Base-by-base conservation (phyloP, 2,888 invertebrate species). In the Pachliopta kotzebuea region DNA sequence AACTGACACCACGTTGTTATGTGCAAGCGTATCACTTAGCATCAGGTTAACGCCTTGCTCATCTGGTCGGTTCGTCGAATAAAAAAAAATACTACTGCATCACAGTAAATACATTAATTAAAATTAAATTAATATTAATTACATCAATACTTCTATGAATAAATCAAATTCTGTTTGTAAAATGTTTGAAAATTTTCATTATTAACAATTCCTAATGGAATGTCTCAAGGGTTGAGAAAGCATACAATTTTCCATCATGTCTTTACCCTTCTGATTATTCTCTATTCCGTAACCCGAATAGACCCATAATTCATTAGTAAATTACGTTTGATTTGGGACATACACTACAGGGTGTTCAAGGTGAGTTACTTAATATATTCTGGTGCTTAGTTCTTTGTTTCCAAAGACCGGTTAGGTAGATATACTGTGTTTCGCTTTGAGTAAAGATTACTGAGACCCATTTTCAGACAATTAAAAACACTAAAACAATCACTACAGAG, bases 161-260 rank as follows among this genome's bases (percentile, higher is more conserved):
- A 49, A 8, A 0, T n/a, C 21, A 54, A 8, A 21, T 42, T 4
- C 14, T 45, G 21, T 60, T 79, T 31, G 18, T 2, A 11, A 56
- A 31, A n/a, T 37, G 4, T 56, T 37, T 14, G 18, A n/a, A 18
- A n/a, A 4, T n/a, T 21, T 52, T 21, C 23, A n/a, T 21, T 74
- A 77, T 81, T 79, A 84, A 81, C 78, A 77, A 76, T 70, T 71
- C 71, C 74, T 71, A 70, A 74, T 80, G 78, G 77, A 79, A 74
- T 75, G 73, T 77, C 77, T 76, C 76, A 71, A 75, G 71, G 71
- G 57, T 60, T 61, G 74, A 77, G 75, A 68, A 63, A 70, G 72
- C 68, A 69, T 65, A 72, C 70, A 72, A 78, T 80, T 77, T 78
- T 67, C 72, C 77, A 81, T 79, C 74, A 74, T 74, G 67, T 70